Evolutionary conservation across 2,888 invertebrate genomes (phyloP), one percentile per base, ranked within the genome.

Genomic region (Andrena camellia): DNA sequence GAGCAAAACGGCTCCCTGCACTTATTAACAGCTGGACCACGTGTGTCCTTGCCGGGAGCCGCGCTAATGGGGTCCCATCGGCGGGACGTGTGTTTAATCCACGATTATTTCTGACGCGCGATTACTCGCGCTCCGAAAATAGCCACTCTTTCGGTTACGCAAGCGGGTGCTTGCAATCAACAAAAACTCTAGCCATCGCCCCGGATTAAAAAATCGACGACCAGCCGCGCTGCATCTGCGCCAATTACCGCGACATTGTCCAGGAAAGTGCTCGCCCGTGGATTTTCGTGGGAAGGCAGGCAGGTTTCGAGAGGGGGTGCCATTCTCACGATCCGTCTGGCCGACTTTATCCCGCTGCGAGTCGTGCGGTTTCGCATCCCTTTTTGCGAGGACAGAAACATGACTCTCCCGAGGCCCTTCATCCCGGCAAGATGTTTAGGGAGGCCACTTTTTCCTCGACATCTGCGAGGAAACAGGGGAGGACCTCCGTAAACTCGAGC

Each of bases 301-400:
- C 62, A 69, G 67, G 66, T 75, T 72, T 50, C 35, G 29, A 8
- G 26, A n/a, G 68, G 66, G 63, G 68, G 54, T 67, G 76, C 67
- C 75, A 68, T 88, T 89, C 87, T 89, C 85, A 89, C 76, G 81
- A 77, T 73, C 77, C 71, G 63, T 62, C 71, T 72, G 48, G 64
- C 42, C 20, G 33, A 26, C 57, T 50, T 69, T 10, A 13, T 23
- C 50, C 74, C 66, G 54, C 84, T 79, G 77, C 73, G 48, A 29
- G 63, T 52, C 78, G 83, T 87, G 89, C 82, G 90, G 90, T 91
- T 90, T 91, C 89, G 89, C 89, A 67, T 84, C 80, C 87, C 89
- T 89, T 91, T 92, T 90, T 90, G 89, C 91, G 87, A 84, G 75
- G 35, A 68, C 83, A 87, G 90, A 90, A 91, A 92, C 90, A 84